Evolutionary conservation across 2,888 invertebrate genomes (phyloP).

Genomic region (Amblyteles armatorius): DNA sequence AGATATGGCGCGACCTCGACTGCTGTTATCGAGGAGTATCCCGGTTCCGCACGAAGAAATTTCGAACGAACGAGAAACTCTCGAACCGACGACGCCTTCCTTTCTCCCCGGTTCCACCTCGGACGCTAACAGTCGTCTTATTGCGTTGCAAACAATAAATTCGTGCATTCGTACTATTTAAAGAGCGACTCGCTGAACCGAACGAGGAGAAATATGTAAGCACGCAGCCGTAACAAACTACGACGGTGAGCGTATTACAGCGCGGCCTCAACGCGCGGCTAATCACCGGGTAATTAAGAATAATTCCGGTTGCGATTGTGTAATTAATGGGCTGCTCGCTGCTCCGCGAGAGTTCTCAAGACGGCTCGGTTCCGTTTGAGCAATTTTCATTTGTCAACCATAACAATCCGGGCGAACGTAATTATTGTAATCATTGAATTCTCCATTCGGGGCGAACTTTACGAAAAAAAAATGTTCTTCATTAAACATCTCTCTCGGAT

Average conservation of each 20-base stretch:
- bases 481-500: not conserved
- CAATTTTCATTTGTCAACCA: conserved; percentile 63
- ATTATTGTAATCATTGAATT: conserved; percentile 53
- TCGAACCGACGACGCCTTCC: conserved; percentile 6
- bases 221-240: conserved; percentile 62
- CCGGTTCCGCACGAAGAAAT: conserved; percentile 39
- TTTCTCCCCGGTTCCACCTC: conserved; percentile 27
- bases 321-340: conserved; percentile 66
- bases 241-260: conserved; percentile 45
- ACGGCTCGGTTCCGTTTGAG: conserved; percentile 55
- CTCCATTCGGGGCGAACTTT: not conserved
- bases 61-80: conserved; percentile 22
- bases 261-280: conserved; percentile 53
- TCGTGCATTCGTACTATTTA: conserved; percentile 40
- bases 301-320: conserved; percentile 71
- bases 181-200: conserved; percentile 58
- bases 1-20: conserved; percentile 35
- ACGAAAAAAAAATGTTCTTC: not conserved
- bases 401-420: conserved; percentile 15
- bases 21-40: conserved; percentile 35
- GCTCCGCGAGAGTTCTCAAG: conserved; percentile 48
- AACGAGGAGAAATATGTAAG: conserved; percentile 54
- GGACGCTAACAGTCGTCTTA: not conserved
- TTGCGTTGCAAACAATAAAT: conserved; percentile 31
- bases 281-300: conserved; percentile 70